Evolutionary conservation across 2,797 vertebrate species (phyloP).

Genomic region (Hydrophis major): DNA sequence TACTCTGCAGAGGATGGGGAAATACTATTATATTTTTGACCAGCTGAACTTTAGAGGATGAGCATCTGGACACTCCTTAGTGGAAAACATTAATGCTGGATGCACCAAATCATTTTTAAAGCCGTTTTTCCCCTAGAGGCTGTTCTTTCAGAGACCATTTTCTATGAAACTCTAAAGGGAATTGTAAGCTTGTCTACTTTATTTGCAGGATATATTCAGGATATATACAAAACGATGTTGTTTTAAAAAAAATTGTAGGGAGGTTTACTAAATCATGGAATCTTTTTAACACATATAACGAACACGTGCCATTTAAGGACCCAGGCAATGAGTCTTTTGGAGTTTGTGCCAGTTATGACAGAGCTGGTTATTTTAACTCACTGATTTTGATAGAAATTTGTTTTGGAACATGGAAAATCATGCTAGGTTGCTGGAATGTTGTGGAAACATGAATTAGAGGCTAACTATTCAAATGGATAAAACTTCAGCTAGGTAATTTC

Average conservation of each 20-base stretch:
- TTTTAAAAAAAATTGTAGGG: too few relatives aligned
- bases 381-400: constrained; percentile 43
- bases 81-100: constrained; percentile 4
- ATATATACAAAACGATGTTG: too few relatives aligned
- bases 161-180: not conserved
- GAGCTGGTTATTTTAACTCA: constrained; percentile 42
- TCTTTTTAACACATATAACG: not conserved
- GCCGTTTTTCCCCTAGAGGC: not conserved
- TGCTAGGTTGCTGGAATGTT: not conserved
- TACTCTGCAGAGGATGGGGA: not conserved
- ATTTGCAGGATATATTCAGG: not conserved
- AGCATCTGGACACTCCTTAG: constrained; percentile 9
- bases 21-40: not conserved
- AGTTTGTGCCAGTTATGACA: constrained; percentile 20
- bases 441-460: constrained; percentile 26
- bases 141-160: not conserved
- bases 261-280: not conserved
- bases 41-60: constrained; percentile 20
- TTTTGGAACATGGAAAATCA: constrained; percentile 34
- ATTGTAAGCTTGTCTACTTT: not conserved
- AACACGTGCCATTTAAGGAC: constrained; percentile 24
- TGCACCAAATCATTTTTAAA: not conserved
- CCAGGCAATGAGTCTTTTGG: not conserved
- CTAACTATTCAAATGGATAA: constrained; percentile 19
- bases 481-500: constrained; percentile 6